Evolutionary conservation across 2,888 invertebrate genomes (phyloP), one percentile per base, ranked within the genome.

Genomic region (Koerneria pararmatus): DNA sequence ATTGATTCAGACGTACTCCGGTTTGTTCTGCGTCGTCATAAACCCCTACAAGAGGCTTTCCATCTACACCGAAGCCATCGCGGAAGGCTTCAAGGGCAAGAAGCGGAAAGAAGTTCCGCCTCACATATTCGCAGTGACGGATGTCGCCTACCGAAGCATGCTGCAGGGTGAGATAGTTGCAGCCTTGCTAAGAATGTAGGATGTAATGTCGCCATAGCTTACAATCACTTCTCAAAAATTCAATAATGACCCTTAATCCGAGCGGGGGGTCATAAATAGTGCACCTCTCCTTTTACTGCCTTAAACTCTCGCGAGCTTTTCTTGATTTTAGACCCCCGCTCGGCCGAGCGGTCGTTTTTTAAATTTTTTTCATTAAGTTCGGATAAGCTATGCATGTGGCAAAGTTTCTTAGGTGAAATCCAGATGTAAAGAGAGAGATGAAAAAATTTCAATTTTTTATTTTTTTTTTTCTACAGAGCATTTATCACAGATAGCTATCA

Each of bases 51-150:
- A 74, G 88, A 91, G 91, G 86, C 88, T 97, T 85, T 95, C 95
- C 73, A 98, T 98, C 85, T 98, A 98, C 88, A 95, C 95, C 84
- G 95, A 97, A 87, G 93, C 93, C 88, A 93, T 98, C 80, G 94
- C 97, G 90, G 95, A 97, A 86, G 89, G 93, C 87, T 98, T 97
- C 88, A 97, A 56, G 46, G 67, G 73, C 34, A 73, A 73, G 87
- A 80, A 80, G 60, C 87, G 97, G 81, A 95, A 97, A 87, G 97
- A 98, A 87, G 93, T 97, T 78, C 98, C 98, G 73, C 98, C 98
- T 58, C 98, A 99, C 86, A 95, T 99, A 71, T 98, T 95, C 87
- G 97, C 98, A 85, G 95, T 99, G 86, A 95, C 98, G 78, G 98
- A 99, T 86, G 92, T 91, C 71, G 97, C 98, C 68, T 99, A 99